Base-by-base conservation (phyloP, 2,888 invertebrate species). In the Dexiosoma caninum region DNA sequence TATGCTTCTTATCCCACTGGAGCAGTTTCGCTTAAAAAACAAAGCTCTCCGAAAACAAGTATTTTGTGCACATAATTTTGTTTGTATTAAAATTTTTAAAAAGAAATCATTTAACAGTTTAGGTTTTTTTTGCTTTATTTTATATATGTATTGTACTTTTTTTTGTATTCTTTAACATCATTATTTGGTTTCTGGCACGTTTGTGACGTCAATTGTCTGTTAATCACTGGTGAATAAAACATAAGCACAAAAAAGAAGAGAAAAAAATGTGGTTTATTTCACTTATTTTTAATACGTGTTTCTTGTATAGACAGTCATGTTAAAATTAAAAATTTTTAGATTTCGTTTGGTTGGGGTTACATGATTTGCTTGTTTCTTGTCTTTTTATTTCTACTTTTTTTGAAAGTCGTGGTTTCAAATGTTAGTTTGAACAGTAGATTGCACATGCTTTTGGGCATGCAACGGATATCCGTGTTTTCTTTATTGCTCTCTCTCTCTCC, bases 161-260 rank as follows among this genome's bases (percentile, higher is more conserved):
- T 42, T 51, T 75, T 51, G 51, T 72, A n/a, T n/a, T n/a, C 53
- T 66, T 74, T 42, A 46, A 6, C 71, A 67, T 51, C 21, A 72
- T 59, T 49, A 53, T 57, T 62, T 62, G 81, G 53, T 76, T 76
- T 69, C 62, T 74, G 74, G 55, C 42, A 70, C 75, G 57, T 64
- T 77, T 77, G 72, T 81, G 81, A 81, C 81, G 81, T 81, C 81
- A 81, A 81, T 81, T 66, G 81, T 66, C 72, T 71, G 51, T 60
- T 59, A 60, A 55, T 78, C 10, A 49, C 64, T 75, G 53, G 40
- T 49, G 32, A 27, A 35, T n/a, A 40, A 71, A 71, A n/a, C 27
- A 40, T 16, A 21, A 21, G 27, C 9, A 27, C 12, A 23, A 44
- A 5, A 51, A 21, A 19, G 1, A 6, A 42, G 66, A 32, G 49